These are phyloP conservation scores for Charaxes varanes DNA, from an alignment of 1,140 invertebrate genomes.

Conservation along the genomic window DNA sequence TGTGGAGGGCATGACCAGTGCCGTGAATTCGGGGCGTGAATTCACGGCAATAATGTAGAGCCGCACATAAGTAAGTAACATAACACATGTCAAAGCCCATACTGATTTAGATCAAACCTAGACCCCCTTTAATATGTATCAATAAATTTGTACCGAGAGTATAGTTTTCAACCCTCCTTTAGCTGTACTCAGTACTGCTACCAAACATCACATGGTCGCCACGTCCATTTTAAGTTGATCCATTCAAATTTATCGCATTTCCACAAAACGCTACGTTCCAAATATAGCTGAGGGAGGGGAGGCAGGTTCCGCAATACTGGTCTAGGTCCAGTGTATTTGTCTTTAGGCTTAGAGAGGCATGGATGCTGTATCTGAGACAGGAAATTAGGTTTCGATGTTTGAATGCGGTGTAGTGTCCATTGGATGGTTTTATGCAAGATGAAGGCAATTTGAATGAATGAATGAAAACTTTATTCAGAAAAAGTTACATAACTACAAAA, in stretches of 20 bases:
- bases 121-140: too few relatives aligned
- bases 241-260: conserved; percentile 19
- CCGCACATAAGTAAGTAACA: too few relatives aligned
- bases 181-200: conserved; percentile 17
- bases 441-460: conserved; percentile 6
- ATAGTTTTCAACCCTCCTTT: conserved; percentile 31
- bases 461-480: too few relatives aligned
- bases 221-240: conserved; percentile 23
- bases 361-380: conserved; percentile 61
- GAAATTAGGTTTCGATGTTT: conserved; percentile 70
- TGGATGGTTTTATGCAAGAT: conserved; percentile 30
- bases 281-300: conserved; percentile 12
- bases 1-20: too few relatives aligned
- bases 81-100: too few relatives aligned
- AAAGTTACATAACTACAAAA: too few relatives aligned
- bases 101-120: too few relatives aligned
- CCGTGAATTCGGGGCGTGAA: too few relatives aligned
- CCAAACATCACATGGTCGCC: conserved; percentile 10
- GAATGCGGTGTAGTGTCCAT: conserved; percentile 38
- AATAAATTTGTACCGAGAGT: conserved; percentile 20
- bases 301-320: conserved; percentile 36
- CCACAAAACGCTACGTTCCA: conserved; percentile 11
- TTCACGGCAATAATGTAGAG: too few relatives aligned
- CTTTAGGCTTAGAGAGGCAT: conserved; percentile 56
- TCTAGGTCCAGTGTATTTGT: conserved; percentile 46